Evolutionary conservation across 2,113 vertebrate genomes (phyloP).

Genomic region (Brachyhypopomus gauderio): DNA sequence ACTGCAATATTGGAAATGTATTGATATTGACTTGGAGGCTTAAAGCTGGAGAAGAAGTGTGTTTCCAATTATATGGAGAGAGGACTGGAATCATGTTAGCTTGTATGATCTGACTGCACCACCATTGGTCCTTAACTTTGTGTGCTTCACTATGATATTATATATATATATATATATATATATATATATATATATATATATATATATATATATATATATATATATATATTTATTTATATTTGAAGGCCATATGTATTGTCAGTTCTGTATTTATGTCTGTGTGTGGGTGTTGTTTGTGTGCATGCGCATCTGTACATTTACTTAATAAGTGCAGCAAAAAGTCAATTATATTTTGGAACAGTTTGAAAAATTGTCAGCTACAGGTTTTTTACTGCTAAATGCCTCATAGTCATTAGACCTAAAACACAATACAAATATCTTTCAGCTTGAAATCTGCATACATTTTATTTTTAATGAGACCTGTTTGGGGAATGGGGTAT

Average conservation of each 20-base stretch:
- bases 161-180: too few species aligned
- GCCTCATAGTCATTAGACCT: conserved; percentile 30
- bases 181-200: too few species aligned
- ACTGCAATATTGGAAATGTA: conserved; percentile 35
- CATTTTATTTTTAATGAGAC: conserved; percentile 10
- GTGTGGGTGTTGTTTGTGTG: conserved; percentile 16
- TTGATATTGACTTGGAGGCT: conserved; percentile 41
- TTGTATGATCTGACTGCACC: conserved; percentile 6
- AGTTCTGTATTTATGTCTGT: not conserved
- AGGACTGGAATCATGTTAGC: not conserved
- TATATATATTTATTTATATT: too few species aligned
- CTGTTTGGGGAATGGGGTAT: not conserved
- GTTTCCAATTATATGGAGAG: not conserved
- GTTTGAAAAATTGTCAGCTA: conserved; percentile 21
- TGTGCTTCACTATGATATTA: too few species aligned
- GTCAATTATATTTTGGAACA: not conserved
- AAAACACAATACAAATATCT: not conserved
- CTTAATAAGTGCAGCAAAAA: not conserved
- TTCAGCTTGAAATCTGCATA: conserved; percentile 9
- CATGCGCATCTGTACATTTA: not conserved
- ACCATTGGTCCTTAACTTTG: not conserved
- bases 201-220: too few species aligned
- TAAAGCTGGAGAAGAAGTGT: conserved; percentile 10
- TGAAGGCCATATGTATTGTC: not conserved
- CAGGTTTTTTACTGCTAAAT: conserved; percentile 13